Conservation (phyloP, 2,888 invertebrate species). For the Quadriops clusia region DNA sequence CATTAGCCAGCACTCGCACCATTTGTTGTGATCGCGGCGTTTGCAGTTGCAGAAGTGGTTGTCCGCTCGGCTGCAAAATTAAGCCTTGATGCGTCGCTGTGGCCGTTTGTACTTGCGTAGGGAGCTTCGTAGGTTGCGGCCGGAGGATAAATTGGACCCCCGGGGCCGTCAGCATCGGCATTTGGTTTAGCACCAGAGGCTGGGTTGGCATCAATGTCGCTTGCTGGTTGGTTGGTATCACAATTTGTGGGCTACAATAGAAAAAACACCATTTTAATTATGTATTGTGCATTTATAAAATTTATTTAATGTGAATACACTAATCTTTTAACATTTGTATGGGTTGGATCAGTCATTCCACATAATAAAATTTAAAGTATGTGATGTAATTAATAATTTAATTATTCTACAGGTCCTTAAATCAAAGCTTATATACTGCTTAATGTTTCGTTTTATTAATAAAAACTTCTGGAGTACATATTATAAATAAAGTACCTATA, state of each 20-base stretch:
- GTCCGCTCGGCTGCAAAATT: conserved; percentile 31
- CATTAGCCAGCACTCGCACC: conserved; percentile 51
- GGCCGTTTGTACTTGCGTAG: conserved; percentile 28
- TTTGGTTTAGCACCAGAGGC: conserved; percentile 34
- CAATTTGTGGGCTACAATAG: conserved; percentile 32
- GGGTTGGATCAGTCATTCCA: too few species aligned
- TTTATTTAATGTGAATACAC: too few species aligned
- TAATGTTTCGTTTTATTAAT: too few species aligned
- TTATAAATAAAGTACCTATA: too few species aligned
- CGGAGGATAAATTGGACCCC: conserved; percentile 60
- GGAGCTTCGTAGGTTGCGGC: conserved; percentile 46
- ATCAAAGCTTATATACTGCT: too few species aligned
- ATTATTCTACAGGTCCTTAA: too few species aligned
- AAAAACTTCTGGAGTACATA: too few species aligned
- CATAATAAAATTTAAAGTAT: too few species aligned
- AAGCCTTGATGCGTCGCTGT: conserved; percentile 30
- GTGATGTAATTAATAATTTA: too few species aligned
- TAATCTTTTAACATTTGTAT: too few species aligned
- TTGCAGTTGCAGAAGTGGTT: conserved; percentile 29
- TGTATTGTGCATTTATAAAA: too few species aligned
- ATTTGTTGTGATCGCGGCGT: conserved; percentile 32
- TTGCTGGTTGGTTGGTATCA: conserved; percentile 30
- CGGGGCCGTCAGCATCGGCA: conserved; percentile 39
- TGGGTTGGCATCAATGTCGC: conserved; percentile 35
- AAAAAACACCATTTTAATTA: too few species aligned